Evolutionary conservation across 2,797 vertebrate species (phyloP).

Genomic region (Zonotrichia albicollis): DNA sequence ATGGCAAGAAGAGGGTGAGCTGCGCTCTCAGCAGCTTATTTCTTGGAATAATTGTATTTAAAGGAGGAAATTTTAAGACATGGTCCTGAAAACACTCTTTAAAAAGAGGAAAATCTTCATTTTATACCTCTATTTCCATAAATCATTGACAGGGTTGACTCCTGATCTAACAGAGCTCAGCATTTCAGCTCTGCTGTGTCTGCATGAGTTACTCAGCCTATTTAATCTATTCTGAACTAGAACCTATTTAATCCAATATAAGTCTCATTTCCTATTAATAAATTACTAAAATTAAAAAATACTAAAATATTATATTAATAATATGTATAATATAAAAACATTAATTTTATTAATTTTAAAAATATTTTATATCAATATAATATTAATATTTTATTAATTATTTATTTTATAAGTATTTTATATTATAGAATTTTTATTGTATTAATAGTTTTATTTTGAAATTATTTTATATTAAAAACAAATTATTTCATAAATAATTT

Average conservation of each 20-base stretch:
- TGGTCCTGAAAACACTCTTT: neutral
- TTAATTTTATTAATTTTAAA: too few species aligned
- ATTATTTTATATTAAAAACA: too few species aligned
- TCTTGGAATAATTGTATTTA: neutral
- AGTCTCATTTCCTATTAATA: too few species aligned
- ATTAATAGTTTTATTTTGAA: too few species aligned
- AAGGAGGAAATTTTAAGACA: neutral
- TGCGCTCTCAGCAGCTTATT: neutral
- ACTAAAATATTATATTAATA: neutral
- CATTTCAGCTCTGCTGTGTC: neutral
- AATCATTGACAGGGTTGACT: neutral
- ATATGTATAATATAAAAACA: neutral
- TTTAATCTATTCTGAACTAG: neutral
- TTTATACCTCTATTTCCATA: neutral
- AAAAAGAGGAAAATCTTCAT: neutral
- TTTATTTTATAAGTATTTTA: too few species aligned
- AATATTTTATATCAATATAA: too few species aligned
- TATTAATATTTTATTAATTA: too few species aligned
- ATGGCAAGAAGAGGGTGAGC: neutral
- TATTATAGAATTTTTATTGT: too few species aligned
- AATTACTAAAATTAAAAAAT: neutral
- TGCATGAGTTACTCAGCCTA: neutral
- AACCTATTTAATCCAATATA: neutral
- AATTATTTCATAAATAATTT: too few species aligned
- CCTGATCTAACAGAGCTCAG: neutral